A percentile compares a stretch with the other conserved stretches of the same genome.
phyloP scores from a whole-genome alignment of 2,113 vertebrate genomes.

The Callionymus lyra region DNA sequence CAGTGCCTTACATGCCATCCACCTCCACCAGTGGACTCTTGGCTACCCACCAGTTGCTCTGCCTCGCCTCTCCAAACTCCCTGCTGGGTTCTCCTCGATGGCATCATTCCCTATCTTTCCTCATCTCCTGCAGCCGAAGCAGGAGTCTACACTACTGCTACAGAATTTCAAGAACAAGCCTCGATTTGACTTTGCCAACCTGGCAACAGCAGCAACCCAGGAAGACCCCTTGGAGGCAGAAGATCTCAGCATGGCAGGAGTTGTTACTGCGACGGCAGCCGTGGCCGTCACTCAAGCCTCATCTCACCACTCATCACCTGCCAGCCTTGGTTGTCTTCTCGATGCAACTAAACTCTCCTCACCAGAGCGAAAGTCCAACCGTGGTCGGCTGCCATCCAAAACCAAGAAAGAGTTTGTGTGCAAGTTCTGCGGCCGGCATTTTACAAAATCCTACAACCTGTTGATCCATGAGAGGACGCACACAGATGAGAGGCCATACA shows the following conservation, averaged over 20 bases:
- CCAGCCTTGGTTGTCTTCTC: conserved; percentile 74
- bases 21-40: conserved; percentile 95
- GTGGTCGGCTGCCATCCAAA: conserved; percentile 91
- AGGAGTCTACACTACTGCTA: conserved; percentile 53
- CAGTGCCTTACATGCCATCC: conserved; percentile 88
- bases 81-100: conserved; percentile 77
- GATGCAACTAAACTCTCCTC: conserved; percentile 87
- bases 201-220: conserved; percentile 90
- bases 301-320: conserved; percentile 44
- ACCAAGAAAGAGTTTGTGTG: conserved; percentile 99
- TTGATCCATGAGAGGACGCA: conserved; percentile 97
- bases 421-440: conserved; percentile 97
- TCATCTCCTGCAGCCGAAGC: conserved; percentile 79
- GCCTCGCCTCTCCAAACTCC: conserved; percentile 87
- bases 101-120: conserved; percentile 85
- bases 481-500: conserved; percentile 93
- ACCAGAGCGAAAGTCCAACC: conserved; percentile 85
- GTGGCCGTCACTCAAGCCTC: conserved; percentile 10
- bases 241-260: conserved; percentile 64
- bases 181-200: conserved; percentile 94
- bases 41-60: conserved; percentile 85
- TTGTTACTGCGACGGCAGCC: not conserved
- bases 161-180: conserved; percentile 80
- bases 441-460: conserved; percentile 98
- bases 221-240: conserved; percentile 87